These are phyloP conservation scores for Colinus virginianus DNA, from an alignment of 2,113 vertebrate genomes.

Conservation along the genomic window DNA sequence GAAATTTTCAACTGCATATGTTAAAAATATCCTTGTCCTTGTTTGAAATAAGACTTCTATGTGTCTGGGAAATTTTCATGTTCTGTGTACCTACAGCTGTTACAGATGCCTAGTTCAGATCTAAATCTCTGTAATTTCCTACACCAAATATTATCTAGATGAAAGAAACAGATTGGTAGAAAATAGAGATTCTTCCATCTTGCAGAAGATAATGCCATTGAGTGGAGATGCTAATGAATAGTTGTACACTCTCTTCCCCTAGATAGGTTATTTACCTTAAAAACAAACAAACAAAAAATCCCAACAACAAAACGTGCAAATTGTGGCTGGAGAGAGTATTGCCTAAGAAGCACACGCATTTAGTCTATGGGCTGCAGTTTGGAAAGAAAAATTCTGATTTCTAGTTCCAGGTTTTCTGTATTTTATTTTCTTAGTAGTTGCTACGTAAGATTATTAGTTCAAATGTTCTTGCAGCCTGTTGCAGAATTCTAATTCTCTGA, in stretches of 20 bases:
- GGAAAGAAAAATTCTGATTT: background rate
- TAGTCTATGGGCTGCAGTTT: background rate
- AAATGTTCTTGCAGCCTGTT: background rate
- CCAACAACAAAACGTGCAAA: accelerated
- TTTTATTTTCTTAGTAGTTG: background rate
- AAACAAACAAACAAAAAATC: background rate
- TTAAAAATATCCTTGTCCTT: background rate
- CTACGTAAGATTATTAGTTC: background rate
- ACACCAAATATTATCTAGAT: background rate
- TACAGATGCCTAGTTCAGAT: background rate
- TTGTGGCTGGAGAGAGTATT: background rate
- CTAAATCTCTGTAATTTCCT: background rate
- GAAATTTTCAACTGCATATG: background rate
- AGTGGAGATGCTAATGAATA: background rate
- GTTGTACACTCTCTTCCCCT: background rate
- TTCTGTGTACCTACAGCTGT: background rate
- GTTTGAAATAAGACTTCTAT: background rate
- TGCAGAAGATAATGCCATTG: background rate
- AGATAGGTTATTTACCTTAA: background rate
- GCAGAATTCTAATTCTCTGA: background rate
- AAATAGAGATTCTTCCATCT: background rate
- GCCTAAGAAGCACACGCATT: background rate
- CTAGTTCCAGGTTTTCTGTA: background rate
- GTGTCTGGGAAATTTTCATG: background rate
- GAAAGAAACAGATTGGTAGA: background rate